These are phyloP conservation scores for Cyanistes caeruleus DNA, from an alignment of 2,113 vertebrate genomes.

Conservation along the genomic window DNA sequence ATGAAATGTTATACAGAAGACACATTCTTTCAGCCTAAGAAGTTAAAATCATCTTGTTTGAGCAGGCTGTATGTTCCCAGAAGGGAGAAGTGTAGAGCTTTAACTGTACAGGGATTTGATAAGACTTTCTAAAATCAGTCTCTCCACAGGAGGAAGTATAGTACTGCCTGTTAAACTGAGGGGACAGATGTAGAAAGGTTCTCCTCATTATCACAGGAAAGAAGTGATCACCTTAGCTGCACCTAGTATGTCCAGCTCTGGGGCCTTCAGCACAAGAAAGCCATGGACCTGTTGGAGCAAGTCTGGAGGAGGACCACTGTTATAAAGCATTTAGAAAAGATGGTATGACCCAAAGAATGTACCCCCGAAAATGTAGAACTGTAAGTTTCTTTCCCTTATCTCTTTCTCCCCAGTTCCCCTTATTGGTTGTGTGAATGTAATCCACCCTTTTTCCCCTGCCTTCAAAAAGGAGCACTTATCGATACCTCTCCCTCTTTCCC, in stretches of 20 bases:
- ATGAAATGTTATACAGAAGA: background rate
- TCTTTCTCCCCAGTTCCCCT: too few relatives aligned
- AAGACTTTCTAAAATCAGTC: background rate
- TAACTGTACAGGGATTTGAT: background rate
- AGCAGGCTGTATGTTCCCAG: background rate
- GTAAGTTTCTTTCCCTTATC: too few relatives aligned
- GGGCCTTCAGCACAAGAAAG: background rate
- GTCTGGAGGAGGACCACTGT: background rate
- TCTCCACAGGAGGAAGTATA: background rate
- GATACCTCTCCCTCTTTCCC: too few relatives aligned
- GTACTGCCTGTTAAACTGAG: background rate
- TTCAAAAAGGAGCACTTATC: too few relatives aligned
- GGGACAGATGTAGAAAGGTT: background rate
- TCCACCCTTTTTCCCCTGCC: too few relatives aligned
- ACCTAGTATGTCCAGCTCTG: background rate
- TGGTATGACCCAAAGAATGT: too few relatives aligned
- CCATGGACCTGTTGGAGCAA: background rate
- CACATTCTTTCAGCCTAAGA: background rate
- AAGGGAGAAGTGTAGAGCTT: background rate
- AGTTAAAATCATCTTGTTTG: background rate
- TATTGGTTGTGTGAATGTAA: too few relatives aligned
- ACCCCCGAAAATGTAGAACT: too few relatives aligned
- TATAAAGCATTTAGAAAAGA: too few relatives aligned
- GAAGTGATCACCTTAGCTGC: rapidly evolving
- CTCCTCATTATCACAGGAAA: background rate